A percentile compares a stretch with the other conserved stretches of the same genome.
phyloP scores from a whole-genome alignment of 1,140 invertebrate genomes.

The Drosophila navojoa region DNA sequence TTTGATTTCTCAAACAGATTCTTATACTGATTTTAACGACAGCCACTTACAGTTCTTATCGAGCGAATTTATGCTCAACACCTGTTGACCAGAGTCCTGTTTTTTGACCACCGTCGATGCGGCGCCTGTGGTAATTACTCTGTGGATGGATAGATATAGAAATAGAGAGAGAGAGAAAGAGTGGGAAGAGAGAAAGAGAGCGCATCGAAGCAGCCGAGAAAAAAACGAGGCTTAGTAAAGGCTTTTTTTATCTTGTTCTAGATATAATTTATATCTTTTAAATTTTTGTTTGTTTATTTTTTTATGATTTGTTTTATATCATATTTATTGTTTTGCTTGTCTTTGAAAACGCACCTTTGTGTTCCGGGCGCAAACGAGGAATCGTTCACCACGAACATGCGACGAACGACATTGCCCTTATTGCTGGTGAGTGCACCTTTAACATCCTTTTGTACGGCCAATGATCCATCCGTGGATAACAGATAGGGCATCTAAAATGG shows the following conservation, averaged over 20 bases:
- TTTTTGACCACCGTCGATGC: slow-evolving; percentile 79
- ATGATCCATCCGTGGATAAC: slow-evolving; percentile 81
- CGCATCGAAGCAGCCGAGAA: slow-evolving; percentile 48
- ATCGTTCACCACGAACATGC: slow-evolving; percentile 84
- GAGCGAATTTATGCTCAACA: slow-evolving; percentile 77
- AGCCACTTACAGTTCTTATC: slow-evolving; percentile 83
- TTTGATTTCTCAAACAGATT: slow-evolving; percentile 47
- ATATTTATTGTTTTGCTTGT: slow-evolving; percentile 6
- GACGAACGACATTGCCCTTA: slow-evolving; percentile 82
- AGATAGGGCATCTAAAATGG: slow-evolving; percentile 83
- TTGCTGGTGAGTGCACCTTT: slow-evolving; percentile 77
- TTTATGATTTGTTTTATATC: slow-evolving; percentile 6
- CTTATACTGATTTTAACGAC: slow-evolving; percentile 27
- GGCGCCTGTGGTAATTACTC: slow-evolving; percentile 79
- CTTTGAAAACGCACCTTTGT: slow-evolving; percentile 73
- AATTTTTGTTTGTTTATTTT: slow-evolving; percentile 18
- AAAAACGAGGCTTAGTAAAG: slow-evolving; percentile 42
- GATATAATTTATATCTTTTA: slow-evolving; percentile 1
- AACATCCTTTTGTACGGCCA: slow-evolving; percentile 83
- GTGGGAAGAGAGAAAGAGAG: slow-evolving; percentile 24
- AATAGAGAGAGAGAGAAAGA: slow-evolving; percentile 11
- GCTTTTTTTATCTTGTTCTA: slow-evolving; percentile 32
- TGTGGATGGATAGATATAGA: slow-evolving; percentile 43
- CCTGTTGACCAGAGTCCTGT: slow-evolving; percentile 79
- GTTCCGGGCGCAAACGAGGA: slow-evolving; percentile 76